These are phyloP conservation scores for Oreocharis arfaki DNA, from an alignment of 2,113 vertebrate species.

Conservation along the genomic window DNA sequence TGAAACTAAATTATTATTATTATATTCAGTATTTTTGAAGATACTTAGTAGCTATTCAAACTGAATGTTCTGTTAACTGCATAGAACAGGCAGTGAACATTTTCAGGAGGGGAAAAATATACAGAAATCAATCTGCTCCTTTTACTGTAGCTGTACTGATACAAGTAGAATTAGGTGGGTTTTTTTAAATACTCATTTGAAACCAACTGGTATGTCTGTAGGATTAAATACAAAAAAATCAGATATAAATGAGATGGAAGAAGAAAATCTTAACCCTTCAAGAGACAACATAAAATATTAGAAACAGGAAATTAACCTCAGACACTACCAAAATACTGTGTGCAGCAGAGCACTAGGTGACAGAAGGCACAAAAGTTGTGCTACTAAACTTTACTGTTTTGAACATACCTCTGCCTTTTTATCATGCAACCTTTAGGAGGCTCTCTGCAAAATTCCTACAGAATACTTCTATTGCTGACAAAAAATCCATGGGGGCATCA, in stretches of 20 bases:
- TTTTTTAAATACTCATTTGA: neutral
- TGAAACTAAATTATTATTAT: neutral
- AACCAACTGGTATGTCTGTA: neutral
- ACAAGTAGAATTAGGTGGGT: neutral
- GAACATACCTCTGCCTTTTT: neutral
- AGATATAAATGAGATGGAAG: neutral
- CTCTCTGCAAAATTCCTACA: neutral
- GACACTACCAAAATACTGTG: neutral
- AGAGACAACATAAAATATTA: neutral
- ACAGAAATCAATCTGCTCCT: neutral
- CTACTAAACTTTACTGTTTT: neutral
- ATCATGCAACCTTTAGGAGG: neutral
- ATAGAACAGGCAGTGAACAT: neutral
- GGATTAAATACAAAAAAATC: neutral
- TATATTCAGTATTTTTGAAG: neutral
- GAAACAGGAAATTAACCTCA: neutral
- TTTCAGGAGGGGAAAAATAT: neutral
- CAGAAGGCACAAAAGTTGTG: neutral
- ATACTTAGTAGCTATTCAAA: neutral
- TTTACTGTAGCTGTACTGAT: neutral
- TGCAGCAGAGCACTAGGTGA: neutral
- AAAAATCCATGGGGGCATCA: neutral
- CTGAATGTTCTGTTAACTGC: neutral
- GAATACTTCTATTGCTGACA: neutral
- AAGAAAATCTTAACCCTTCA: neutral